Evolutionary conservation across 2,888 invertebrate species (phyloP).

Genomic region (Ophion ellenae): DNA sequence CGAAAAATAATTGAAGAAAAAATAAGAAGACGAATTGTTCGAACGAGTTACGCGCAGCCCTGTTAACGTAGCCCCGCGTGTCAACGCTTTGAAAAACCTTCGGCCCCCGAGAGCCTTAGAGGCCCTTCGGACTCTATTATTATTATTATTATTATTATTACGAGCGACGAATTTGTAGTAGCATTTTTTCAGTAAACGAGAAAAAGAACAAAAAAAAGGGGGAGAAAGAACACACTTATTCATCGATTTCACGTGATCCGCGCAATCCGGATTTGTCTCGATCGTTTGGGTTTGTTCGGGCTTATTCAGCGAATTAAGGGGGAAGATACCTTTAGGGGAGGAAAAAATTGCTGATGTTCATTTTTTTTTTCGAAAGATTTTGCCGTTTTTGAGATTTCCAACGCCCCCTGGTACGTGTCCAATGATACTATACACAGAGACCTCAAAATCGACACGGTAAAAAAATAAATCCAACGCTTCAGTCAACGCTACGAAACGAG

Average conservation of each 20-base stretch:
- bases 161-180: slow-evolving; percentile 37
- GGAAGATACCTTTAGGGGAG: too few species aligned
- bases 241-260: background rate
- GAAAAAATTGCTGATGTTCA: too few species aligned
- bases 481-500: too few species aligned
- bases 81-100: slow-evolving; percentile 45
- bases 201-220: slow-evolving; percentile 12
- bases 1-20: background rate
- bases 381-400: too few species aligned
- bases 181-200: slow-evolving; percentile 46
- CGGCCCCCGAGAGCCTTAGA: slow-evolving; percentile 21
- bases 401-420: too few species aligned
- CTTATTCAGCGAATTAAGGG: background rate
- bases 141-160: slow-evolving; percentile 46
- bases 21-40: background rate
- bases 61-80: slow-evolving; percentile 16
- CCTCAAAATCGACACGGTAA: too few species aligned
- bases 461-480: too few species aligned
- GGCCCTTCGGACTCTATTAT: slow-evolving; percentile 33
- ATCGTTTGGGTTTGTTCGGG: background rate
- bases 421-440: too few species aligned
- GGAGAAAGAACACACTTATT: background rate
- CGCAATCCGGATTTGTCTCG: background rate
- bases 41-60: slow-evolving; percentile 15
- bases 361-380: too few species aligned